Base-by-base conservation (phyloP, 2,113 vertebrate genomes). In the Microtus pennsylvanicus region DNA sequence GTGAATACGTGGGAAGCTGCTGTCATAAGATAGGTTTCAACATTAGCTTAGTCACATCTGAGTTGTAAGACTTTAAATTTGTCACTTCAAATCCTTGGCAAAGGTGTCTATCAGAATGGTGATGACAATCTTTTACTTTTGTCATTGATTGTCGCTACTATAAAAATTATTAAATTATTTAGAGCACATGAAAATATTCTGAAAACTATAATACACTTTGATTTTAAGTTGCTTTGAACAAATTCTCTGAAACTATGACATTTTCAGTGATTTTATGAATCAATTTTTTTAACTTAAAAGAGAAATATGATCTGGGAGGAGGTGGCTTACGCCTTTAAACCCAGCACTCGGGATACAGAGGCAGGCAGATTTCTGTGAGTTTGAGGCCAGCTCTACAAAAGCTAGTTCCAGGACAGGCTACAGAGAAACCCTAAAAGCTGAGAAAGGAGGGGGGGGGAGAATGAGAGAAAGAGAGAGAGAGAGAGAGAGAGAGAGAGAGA, bases 151-250 rank as follows among this genome's bases (percentile, higher is more conserved):
- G 7, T 50, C 70, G 12, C 47, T 76, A 83, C 6, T 45, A 87
- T 50, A 63, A 95, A 97, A 78, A 21, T 65, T 89, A 89, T 65
- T 58, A 96, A 78, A 21, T 65, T 89, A 89, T 65, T 58, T 63
- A 61, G 58, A 16, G 1, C 42, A 52, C 26, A 28, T 72, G 33
- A 92, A 87, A 86, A 88, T 72, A 72, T 0, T 69, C 58, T 65
- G 47, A 76, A 26, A 90, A 85, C 24, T 76, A 42, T 3, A 87
- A 90, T 80, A 89, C 45, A 58, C 30, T 61, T 82, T 42, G 14
- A 85, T 74, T 92, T 76, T 90, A 77, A 92, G 80, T 94, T 85
- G 42, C 45, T 82, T 97, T 74, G 67, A 65, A 86, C 96, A 85
- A 78, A 30, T 45, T 70, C 26, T 86, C 16, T 92, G 52, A 95